Conservation (phyloP, 2,797 vertebrate genomes). For the Gadopsis bispinosus region DNA sequence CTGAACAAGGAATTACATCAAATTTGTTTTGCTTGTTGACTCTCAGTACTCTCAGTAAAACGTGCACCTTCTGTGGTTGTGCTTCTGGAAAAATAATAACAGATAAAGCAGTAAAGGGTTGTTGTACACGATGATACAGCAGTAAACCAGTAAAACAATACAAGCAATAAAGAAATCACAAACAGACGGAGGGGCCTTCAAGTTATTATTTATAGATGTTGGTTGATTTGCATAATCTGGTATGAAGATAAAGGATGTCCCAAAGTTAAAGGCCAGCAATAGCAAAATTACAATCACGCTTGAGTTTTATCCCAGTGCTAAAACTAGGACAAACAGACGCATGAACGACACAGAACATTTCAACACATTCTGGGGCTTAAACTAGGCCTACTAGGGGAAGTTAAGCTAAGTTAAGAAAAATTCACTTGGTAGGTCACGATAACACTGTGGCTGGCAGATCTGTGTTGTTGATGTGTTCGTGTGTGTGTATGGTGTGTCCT, state of each 20-base stretch:
- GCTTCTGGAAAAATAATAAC: conserved; percentile 15
- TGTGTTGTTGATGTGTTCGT: conserved; percentile 38
- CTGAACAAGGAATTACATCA: conserved; percentile 19
- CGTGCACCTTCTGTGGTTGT: not conserved
- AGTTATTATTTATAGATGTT: conserved; percentile 11
- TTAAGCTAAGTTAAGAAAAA: conserved; percentile 25
- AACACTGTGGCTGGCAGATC: conserved; percentile 51
- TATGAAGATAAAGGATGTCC: conserved; percentile 21
- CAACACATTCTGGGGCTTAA: conserved; percentile 36
- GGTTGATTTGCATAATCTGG: conserved; percentile 32
- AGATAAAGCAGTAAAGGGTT: conserved; percentile 5
- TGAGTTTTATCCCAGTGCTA: conserved; percentile 16
- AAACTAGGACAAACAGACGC: conserved; percentile 50
- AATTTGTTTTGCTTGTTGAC: conserved; percentile 9
- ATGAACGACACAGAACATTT: conserved; percentile 59
- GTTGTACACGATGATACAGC: not conserved
- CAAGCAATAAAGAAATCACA: not conserved
- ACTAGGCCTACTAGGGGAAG: conserved; percentile 37
- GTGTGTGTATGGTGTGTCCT: conserved; percentile 24
- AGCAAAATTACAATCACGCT: conserved; percentile 28
- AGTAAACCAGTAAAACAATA: conserved; percentile 5
- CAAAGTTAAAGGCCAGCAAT: conserved; percentile 3
- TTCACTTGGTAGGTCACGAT: conserved; percentile 62
- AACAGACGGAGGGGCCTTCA: not conserved
- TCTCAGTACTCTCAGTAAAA: not conserved